phyloP scores from a whole-genome alignment of 2,888 invertebrate species.

The Himalopsyche kuldschensis region DNA sequence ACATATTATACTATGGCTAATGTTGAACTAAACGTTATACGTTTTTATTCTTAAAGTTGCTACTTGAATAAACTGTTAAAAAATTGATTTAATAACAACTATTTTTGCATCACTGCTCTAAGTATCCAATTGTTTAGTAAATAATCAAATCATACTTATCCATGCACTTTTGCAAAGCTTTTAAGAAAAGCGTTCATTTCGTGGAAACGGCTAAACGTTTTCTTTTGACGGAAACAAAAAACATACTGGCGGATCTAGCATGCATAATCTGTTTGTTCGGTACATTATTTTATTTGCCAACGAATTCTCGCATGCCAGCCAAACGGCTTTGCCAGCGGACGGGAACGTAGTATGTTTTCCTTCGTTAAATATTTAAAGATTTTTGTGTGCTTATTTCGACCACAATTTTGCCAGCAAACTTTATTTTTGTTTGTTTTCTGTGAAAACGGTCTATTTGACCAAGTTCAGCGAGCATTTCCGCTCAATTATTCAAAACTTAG shows the following conservation, averaged over 20 bases:
- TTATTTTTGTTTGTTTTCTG: neutral
- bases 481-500: neutral
- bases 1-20: too few relatives aligned
- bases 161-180: neutral
- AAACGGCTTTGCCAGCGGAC: constrained; percentile 15
- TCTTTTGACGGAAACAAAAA: neutral
- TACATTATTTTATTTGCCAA: constrained; percentile 4
- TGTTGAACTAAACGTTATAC: too few relatives aligned
- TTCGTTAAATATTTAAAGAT: neutral
- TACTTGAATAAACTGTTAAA: too few relatives aligned
- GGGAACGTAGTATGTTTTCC: neutral
- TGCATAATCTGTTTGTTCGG: neutral
- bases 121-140: neutral
- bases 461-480: neutral
- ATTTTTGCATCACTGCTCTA: neutral
- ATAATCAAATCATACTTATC: neutral
- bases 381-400: neutral
- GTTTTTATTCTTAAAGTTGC: too few relatives aligned
- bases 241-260: neutral
- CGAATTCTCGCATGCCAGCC: constrained; percentile 28
- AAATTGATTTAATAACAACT: too few relatives aligned
- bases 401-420: neutral
- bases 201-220: neutral
- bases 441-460: neutral
- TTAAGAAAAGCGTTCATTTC: neutral